These are phyloP conservation scores for Drosophila quadrilineata DNA, from an alignment of 1,140 invertebrate genomes.

Conservation along the genomic window DNA sequence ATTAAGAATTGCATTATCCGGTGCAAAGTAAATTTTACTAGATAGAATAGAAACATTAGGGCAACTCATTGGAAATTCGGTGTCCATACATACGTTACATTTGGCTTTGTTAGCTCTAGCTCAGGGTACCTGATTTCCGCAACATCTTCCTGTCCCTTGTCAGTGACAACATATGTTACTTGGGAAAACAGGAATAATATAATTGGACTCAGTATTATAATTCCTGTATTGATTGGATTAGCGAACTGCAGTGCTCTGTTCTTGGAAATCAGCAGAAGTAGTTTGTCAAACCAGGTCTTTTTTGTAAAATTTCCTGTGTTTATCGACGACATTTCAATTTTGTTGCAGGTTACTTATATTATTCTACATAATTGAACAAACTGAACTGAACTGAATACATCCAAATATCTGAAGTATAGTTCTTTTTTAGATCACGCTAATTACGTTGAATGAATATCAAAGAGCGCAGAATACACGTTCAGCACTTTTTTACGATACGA, in stretches of 20 bases:
- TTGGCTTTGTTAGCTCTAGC: neutral
- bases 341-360: neutral
- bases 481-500: too few relatives aligned
- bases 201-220: conserved; percentile 32
- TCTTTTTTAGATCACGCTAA: too few relatives aligned
- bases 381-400: neutral
- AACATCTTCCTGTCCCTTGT: neutral
- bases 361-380: neutral
- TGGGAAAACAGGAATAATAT: neutral
- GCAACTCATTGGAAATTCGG: neutral
- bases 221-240: conserved; percentile 6
- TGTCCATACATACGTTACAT: conserved; percentile 50
- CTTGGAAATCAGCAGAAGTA: conserved; percentile 41
- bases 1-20: conserved; percentile 21
- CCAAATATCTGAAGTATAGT: too few relatives aligned
- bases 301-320: neutral
- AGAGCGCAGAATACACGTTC: too few relatives aligned
- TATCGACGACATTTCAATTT: conserved; percentile 29
- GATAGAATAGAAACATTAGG: neutral
- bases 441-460: too few relatives aligned
- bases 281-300: neutral
- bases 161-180: neutral
- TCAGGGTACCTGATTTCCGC: neutral
- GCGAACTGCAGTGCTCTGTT: conserved; percentile 19
- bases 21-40: conserved; percentile 47